These are phyloP conservation scores for Argyrosomus regius DNA, from an alignment of 2,797 vertebrate species.

Conservation along the genomic window DNA sequence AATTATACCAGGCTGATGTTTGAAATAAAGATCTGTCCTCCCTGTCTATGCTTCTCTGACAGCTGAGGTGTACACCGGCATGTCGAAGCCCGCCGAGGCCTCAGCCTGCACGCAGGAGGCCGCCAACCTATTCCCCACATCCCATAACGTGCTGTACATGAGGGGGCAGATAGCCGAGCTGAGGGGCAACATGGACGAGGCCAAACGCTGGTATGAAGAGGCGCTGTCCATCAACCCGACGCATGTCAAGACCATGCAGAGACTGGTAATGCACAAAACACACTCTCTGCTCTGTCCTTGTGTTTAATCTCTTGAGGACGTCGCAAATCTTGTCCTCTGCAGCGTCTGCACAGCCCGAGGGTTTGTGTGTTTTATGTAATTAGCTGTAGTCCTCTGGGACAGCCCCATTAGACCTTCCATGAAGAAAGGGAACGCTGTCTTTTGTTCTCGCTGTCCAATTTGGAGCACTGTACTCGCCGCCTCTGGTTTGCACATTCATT, in stretches of 20 bases:
- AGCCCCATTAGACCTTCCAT: constrained; percentile 11
- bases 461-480: neutral
- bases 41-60: constrained; percentile 14
- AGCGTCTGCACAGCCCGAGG: neutral
- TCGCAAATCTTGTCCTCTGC: constrained; percentile 11
- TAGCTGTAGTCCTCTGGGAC: constrained; percentile 24
- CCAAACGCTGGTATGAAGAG: constrained; percentile 98
- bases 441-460: neutral
- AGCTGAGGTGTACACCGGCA: constrained; percentile 98
- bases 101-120: constrained; percentile 98
- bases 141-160: constrained; percentile 97
- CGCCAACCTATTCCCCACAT: constrained; percentile 96
- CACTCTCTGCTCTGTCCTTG: constrained; percentile 16
- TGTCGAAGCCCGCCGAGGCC: constrained; percentile 95
- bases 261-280: constrained; percentile 88
- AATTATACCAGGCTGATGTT: neutral
- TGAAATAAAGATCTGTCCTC: neutral
- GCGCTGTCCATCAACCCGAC: constrained; percentile 98
- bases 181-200: constrained; percentile 93
- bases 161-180: constrained; percentile 97
- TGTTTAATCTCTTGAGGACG: constrained; percentile 20
- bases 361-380: constrained; percentile 48
- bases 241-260: constrained; percentile 99
- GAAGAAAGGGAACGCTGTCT: constrained; percentile 14
- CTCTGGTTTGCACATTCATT: neutral